phyloP scores from a whole-genome alignment of 2,797 vertebrate species.

The Chrysocyon brachyurus region DNA sequence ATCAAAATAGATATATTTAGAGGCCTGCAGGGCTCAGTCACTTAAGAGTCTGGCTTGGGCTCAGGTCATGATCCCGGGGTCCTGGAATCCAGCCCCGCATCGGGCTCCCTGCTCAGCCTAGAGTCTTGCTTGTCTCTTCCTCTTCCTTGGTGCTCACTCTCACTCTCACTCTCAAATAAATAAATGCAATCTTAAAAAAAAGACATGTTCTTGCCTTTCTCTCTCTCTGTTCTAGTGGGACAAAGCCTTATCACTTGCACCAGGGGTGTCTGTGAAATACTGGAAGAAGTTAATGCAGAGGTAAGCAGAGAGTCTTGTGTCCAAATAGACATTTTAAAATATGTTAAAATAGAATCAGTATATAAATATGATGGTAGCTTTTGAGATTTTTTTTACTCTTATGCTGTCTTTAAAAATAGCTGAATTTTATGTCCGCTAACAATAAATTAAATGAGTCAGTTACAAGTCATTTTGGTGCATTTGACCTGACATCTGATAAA shows the following conservation, averaged over 20 bases:
- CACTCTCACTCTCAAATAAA: neutral
- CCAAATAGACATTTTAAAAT: neutral
- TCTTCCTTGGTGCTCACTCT: neutral
- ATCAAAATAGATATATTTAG: neutral
- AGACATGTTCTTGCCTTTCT: conserved; percentile 10
- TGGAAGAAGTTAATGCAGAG: conserved; percentile 99
- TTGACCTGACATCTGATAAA: neutral
- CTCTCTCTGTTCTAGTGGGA: conserved; percentile 94
- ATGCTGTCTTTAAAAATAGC: neutral
- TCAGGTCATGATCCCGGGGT: neutral
- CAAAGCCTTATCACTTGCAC: conserved; percentile 96
- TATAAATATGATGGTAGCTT: neutral
- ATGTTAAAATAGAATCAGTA: neutral
- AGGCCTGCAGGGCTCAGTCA: neutral
- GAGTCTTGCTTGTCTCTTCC: neutral
- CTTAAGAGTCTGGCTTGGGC: neutral
- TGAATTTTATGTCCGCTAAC: neutral
- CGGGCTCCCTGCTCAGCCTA: neutral
- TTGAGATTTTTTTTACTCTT: neutral
- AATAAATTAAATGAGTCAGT: neutral
- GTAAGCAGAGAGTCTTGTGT: conserved; percentile 84
- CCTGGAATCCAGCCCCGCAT: too few relatives aligned
- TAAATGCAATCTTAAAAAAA: too few relatives aligned
- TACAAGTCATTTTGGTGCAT: neutral
- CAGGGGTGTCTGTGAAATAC: conserved; percentile 98